Base-by-base conservation (phyloP, 2,797 vertebrate species). In the Karalla daura region DNA sequence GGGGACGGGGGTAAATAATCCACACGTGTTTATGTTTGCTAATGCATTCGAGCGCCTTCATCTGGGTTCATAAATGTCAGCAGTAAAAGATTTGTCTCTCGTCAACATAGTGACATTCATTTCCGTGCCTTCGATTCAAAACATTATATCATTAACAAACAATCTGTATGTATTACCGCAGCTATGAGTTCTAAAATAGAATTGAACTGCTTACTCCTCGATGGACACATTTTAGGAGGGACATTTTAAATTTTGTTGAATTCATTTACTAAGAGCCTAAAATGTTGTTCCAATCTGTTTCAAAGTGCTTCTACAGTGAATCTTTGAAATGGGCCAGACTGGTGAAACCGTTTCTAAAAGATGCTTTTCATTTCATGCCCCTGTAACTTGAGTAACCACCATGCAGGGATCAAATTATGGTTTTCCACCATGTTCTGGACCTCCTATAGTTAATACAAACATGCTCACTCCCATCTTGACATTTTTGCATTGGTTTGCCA, bases 351-450 rank as follows among this genome's bases (percentile, higher is more conserved):
- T 71, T 43, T 60, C 55, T 52, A 21, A 67, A 37, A 55, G 28
- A 44, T 78, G 47, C 51, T 76, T 67, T 71, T 74, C 63, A 81
- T 77, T 76, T 58, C 58, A 60, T 6, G 45, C 36, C 1, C 23
- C 53, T 63, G 55, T 36, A 44, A 67, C 66, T 83, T 18, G 44
- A 72, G 67, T 46, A 67, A 70, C 45, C 68, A 33, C 66, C 14
- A 39, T 1, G 35, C 40, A 75, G 9, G 80, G 73, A 55, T 86
- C 21, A 81, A 85, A 86, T 88, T 74, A 86, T 80, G 74, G 74
- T 58, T 56, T 70, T 52, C 49, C 40, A 58, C 49, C 49, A 59
- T 76, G 44, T 65, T 58, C 65, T 47, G 39, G 75, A 62, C 50
- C 24, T 80, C 70, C 69, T 58, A 10, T 27, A 74, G 53, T 78